Percentiles rank a stretch among this genome's conserved stretches.
These are phyloP conservation scores for Choreutis nemorana DNA, from an alignment of 2,888 invertebrate species.

Conservation along the genomic window DNA sequence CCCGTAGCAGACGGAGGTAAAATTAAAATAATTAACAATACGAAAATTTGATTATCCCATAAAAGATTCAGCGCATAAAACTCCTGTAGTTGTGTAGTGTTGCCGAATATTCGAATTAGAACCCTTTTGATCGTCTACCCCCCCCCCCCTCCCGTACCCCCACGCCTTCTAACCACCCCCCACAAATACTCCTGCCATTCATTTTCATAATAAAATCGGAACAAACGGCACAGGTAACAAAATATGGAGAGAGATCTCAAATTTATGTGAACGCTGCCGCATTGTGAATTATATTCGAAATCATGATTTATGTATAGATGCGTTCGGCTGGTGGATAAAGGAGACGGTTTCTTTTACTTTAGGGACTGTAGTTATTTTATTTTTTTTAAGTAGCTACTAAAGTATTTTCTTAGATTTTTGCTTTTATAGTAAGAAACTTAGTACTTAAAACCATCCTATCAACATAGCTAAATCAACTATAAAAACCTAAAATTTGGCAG, in stretches of 20 bases:
- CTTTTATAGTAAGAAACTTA: no score
- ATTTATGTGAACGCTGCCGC: slow-evolving; percentile 52
- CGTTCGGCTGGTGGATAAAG: no score
- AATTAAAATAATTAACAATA: slow-evolving; percentile 59
- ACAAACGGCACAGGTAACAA: slow-evolving; percentile 63
- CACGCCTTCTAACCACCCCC: slow-evolving; percentile 12
- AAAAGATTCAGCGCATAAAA: slow-evolving; percentile 64
- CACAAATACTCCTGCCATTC: slow-evolving; percentile 57
- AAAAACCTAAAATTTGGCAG: no score
- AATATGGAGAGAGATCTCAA: slow-evolving; percentile 59
- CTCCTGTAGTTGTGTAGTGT: slow-evolving; percentile 59
- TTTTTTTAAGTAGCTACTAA: no score
- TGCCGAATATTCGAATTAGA: slow-evolving; percentile 61
- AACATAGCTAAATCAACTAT: no score
- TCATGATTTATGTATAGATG: no score
- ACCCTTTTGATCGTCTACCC: slow-evolving; percentile 53
- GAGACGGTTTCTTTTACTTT: no score
- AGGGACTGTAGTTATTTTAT: no score
- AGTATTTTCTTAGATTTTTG: no score
- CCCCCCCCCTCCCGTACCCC: slow-evolving; percentile 16
- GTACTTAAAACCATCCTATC: no score
- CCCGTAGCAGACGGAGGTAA: no score
- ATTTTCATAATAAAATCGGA: slow-evolving; percentile 67
- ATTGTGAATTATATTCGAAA: slow-evolving; percentile 45
- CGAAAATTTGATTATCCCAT: slow-evolving; percentile 67